Evolutionary conservation across 1,140 invertebrate genomes (phyloP).

Genomic region (Mamestra configurata): DNA sequence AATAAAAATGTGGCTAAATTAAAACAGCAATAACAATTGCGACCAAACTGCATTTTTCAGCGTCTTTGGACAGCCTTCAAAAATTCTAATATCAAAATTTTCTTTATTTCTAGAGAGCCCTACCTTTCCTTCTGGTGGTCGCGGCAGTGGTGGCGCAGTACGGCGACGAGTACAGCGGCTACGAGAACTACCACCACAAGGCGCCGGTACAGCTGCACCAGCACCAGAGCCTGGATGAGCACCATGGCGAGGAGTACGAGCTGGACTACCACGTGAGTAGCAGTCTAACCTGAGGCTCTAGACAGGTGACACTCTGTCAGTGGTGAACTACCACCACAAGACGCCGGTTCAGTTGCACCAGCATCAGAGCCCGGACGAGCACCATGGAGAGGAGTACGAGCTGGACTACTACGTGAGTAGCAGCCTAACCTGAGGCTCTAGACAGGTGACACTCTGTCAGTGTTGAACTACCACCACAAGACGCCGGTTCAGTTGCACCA

Average conservation of each 20-base stretch:
- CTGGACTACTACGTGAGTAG: constrained; percentile 78
- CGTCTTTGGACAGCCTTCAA: no score
- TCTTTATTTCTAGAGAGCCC: constrained; percentile 63
- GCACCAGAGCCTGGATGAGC: constrained; percentile 70
- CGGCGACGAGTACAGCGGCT: constrained; percentile 64
- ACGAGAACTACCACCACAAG: constrained; percentile 70
- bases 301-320: no score
- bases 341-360: constrained; percentile 61
- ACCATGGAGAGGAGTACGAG: constrained; percentile 77
- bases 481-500: no score
- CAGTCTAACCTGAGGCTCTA: no score
- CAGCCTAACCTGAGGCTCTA: no score
- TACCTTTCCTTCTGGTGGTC: constrained; percentile 65
- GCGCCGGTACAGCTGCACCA: constrained; percentile 61
- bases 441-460: no score
- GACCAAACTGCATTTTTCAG: no score
- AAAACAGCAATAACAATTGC: no score
- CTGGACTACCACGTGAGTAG: constrained; percentile 78
- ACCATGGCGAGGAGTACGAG: constrained; percentile 77
- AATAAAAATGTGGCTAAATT: no score
- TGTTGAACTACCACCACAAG: no score
- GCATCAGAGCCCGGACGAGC: constrained; percentile 70
- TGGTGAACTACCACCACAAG: constrained; percentile 69
- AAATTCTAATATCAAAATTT: not conserved
- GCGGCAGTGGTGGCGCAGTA: constrained; percentile 67